These are phyloP conservation scores for Triops cancriformis DNA, from an alignment of 1,140 invertebrate species.

Conservation along the genomic window DNA sequence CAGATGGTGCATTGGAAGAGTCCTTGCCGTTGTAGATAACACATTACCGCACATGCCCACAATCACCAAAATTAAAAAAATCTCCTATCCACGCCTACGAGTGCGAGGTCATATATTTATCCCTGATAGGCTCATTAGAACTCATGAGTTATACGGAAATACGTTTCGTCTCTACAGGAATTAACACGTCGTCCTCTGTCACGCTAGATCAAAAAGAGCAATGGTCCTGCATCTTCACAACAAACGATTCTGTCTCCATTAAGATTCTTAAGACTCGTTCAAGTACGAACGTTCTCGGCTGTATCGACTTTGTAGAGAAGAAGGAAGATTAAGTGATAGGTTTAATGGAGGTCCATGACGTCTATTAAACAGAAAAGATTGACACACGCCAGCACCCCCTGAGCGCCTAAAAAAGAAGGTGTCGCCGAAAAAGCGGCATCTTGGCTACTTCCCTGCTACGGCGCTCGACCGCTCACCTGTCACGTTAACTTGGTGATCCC, in stretches of 20 bases:
- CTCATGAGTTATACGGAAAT: too few relatives aligned
- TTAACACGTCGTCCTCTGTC: too few relatives aligned
- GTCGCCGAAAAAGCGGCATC: slow-evolving; percentile 5
- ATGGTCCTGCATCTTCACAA: too few relatives aligned
- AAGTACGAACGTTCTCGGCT: too few relatives aligned
- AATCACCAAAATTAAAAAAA: neutral
- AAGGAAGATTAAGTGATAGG: neutral
- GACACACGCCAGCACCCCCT: neutral
- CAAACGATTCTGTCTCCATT: too few relatives aligned
- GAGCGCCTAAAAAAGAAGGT: neutral
- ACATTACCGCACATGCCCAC: neutral
- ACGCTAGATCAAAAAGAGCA: too few relatives aligned
- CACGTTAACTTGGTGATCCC: slow-evolving; percentile 3
- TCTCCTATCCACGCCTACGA: neutral
- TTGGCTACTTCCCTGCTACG: neutral
- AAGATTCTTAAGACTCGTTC: too few relatives aligned
- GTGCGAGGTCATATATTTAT: too few relatives aligned
- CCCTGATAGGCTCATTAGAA: too few relatives aligned
- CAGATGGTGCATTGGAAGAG: neutral
- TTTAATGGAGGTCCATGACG: neutral
- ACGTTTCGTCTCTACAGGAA: too few relatives aligned
- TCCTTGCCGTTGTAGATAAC: neutral
- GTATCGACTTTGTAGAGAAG: neutral
- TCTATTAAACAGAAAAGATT: neutral
- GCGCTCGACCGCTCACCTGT: neutral